Evolutionary conservation across 2,113 vertebrate genomes (phyloP).

Genomic region (Silurus glanis): DNA sequence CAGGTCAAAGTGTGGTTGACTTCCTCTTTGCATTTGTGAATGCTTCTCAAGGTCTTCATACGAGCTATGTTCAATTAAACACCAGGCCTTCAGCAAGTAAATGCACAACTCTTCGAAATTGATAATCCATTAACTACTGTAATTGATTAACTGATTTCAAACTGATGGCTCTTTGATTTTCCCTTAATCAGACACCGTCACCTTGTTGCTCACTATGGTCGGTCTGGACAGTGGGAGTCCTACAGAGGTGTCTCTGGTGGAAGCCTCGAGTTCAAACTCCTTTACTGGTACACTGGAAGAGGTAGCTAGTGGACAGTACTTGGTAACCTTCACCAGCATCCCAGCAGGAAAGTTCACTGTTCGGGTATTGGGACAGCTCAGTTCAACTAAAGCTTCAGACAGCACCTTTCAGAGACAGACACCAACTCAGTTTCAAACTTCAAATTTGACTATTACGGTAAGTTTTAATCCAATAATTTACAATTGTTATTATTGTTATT

Average conservation of each 20-base stretch:
- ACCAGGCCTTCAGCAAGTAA: conserved; percentile 64
- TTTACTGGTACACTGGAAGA: conserved; percentile 61
- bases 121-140: not conserved
- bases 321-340: conserved; percentile 59
- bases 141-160: no score
- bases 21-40: conserved; percentile 68
- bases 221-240: conserved; percentile 58
- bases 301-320: conserved; percentile 46
- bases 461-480: conserved; percentile 25
- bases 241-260: conserved; percentile 60
- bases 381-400: conserved; percentile 9
- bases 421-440: conserved; percentile 61
- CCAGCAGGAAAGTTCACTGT: conserved; percentile 62
- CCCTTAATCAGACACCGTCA: conserved; percentile 55
- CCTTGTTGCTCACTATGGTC: conserved; percentile 61
- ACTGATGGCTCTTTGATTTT: not conserved
- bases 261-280: conserved; percentile 53
- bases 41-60: conserved; percentile 41
- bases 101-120: not conserved
- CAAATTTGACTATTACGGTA: conserved; percentile 64
- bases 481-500: no score
- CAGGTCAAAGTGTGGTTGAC: conserved; percentile 67
- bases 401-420: conserved; percentile 67
- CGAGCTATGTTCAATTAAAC: conserved; percentile 59
- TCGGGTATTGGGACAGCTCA: conserved; percentile 57